Conservation (phyloP, 1,140 invertebrate species). For the Chrysomallon squamiferum region DNA sequence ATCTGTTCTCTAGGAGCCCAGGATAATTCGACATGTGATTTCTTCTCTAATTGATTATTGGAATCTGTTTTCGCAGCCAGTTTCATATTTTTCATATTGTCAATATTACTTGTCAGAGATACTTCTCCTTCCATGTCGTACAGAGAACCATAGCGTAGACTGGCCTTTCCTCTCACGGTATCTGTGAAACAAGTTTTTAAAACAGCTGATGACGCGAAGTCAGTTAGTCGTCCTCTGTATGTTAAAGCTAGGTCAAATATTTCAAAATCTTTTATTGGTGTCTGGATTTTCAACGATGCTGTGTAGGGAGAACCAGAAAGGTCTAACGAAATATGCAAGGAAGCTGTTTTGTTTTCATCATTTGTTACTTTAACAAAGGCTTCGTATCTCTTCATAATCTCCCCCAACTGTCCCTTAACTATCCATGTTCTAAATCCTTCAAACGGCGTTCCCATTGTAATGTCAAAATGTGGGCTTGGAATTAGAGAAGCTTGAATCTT, state of each 20-base stretch:
- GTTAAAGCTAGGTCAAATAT: conserved; percentile 23
- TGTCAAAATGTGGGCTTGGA: background rate
- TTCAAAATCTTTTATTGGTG: conserved; percentile 25
- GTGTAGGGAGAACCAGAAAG: conserved; percentile 10
- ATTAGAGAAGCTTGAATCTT: conserved; percentile 11
- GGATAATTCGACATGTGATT: conserved; percentile 15
- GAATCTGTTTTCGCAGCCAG: conserved; percentile 16
- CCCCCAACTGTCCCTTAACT: background rate
- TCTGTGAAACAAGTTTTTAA: conserved; percentile 19
- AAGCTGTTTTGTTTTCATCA: background rate
- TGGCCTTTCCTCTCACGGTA: conserved; percentile 12
- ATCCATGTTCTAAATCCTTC: background rate
- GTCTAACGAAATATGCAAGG: background rate
- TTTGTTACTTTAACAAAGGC: background rate
- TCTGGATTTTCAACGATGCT: conserved; percentile 24
- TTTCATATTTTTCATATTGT: conserved; percentile 16
- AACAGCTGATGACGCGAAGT: conserved; percentile 18
- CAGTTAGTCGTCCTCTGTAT: conserved; percentile 23
- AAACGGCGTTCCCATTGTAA: background rate
- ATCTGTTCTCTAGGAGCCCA: conserved; percentile 14
- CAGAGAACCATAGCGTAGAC: conserved; percentile 13
- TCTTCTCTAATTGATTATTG: conserved; percentile 14
- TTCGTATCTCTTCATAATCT: background rate
- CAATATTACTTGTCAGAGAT: conserved; percentile 13
- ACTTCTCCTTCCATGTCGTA: conserved; percentile 14